Conservation (phyloP, 2,113 vertebrate genomes). For the Mionectes macconnelli region DNA sequence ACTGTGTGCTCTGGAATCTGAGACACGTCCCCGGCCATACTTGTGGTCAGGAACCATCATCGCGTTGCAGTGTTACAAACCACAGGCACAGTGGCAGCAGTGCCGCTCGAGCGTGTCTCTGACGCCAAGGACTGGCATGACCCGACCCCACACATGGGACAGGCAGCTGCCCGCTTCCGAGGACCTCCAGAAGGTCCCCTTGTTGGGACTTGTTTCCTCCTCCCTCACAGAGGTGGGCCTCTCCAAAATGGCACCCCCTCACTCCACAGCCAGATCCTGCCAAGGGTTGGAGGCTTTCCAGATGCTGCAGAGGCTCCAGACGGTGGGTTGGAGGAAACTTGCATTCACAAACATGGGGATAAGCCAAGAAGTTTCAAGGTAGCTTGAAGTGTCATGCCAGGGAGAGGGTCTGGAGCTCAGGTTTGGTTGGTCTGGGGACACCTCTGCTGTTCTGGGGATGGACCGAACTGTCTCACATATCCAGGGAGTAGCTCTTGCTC, state of each 20-base stretch:
- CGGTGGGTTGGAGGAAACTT: background rate
- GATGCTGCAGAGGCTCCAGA: background rate
- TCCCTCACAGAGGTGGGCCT: background rate
- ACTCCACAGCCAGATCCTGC: background rate
- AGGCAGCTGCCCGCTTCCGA: background rate
- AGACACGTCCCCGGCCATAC: constrained; percentile 30
- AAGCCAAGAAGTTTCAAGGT: constrained; percentile 2
- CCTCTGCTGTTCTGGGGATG: background rate
- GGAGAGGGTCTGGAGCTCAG: background rate
- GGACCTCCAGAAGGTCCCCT: background rate
- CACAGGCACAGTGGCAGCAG: constrained; percentile 37
- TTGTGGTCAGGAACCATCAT: constrained; percentile 56
- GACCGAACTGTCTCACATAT: background rate
- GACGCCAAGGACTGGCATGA: background rate
- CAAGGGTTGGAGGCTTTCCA: constrained; percentile 1
- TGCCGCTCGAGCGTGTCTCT: background rate
- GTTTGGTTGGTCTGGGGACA: background rate
- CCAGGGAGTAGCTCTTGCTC: background rate
- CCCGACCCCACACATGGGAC: background rate
- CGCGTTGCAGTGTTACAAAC: background rate
- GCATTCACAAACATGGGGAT: background rate
- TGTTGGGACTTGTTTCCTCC: background rate
- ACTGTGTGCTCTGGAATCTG: constrained; percentile 53
- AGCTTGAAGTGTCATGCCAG: background rate
- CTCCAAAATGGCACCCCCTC: background rate